Percentiles rank a stretch among this genome's conserved stretches.
Conservation (phyloP, 2,797 vertebrate genomes). For the Melanotaenia pygmaea region DNA sequence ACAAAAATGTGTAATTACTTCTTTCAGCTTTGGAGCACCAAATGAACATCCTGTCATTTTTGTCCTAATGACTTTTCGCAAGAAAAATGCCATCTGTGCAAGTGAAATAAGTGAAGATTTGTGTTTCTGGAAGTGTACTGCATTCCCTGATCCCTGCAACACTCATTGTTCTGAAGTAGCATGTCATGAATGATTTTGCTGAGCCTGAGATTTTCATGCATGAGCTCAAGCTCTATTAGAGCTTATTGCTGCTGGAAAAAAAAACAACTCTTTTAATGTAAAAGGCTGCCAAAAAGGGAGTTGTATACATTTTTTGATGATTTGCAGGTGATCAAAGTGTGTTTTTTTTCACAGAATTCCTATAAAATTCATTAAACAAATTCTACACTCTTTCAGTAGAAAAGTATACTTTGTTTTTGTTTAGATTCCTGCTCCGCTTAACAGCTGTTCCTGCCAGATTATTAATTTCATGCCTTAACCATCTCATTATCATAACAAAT, state of each 20-base stretch:
- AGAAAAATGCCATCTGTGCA: conserved; percentile 8
- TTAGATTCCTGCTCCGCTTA: conserved; percentile 10
- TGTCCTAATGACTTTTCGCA: neutral
- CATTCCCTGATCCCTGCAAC: conserved; percentile 30
- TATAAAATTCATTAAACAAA: neutral
- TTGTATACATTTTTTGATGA: conserved; percentile 18
- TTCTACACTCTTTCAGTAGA: neutral
- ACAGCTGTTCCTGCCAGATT: conserved; percentile 25
- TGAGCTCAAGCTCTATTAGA: conserved; percentile 60
- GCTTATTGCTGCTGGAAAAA: conserved; percentile 53
- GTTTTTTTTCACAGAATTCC: neutral
- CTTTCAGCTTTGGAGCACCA: neutral
- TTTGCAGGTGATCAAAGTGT: neutral
- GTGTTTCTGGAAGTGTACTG: conserved; percentile 31
- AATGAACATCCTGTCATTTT: neutral
- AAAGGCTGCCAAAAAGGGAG: conserved; percentile 26
- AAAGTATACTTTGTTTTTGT: conserved; percentile 16
- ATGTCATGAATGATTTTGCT: conserved; percentile 67
- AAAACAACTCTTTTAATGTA: conserved; percentile 15
- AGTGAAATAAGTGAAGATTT: conserved; percentile 11
- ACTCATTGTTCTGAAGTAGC: conserved; percentile 38
- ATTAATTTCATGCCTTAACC: conserved; percentile 52
- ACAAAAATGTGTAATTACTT: neutral
- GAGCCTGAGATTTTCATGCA: conserved; percentile 69
- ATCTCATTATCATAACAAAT: conserved; percentile 57